A percentile compares a stretch with the other conserved stretches of the same genome.
Conservation (phyloP, 2,113 vertebrate genomes). For the Shinisaurus crocodilurus region DNA sequence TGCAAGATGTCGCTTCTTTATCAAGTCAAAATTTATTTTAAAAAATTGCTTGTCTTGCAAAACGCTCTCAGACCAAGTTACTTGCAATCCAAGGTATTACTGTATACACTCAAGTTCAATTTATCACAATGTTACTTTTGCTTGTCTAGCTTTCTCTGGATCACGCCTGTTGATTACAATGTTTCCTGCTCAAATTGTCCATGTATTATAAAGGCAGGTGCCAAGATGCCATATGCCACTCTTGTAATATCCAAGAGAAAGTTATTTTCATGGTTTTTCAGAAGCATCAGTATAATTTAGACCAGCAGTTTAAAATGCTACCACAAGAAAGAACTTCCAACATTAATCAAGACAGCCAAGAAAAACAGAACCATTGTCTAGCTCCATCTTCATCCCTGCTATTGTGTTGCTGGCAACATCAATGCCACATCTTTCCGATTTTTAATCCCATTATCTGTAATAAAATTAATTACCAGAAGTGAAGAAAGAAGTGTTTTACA, state of each 20-base stretch:
- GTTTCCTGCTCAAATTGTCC: not conserved
- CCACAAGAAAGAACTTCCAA: not conserved
- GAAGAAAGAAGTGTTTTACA: not conserved
- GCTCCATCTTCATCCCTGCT: not conserved
- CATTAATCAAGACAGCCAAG: not conserved
- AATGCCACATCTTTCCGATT: not conserved
- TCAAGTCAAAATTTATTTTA: too few relatives aligned
- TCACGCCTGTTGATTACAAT: not conserved
- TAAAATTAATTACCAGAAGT: not conserved
- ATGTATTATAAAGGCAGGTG: not conserved
- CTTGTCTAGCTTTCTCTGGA: not conserved
- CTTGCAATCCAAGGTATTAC: too few relatives aligned
- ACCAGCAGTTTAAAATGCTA: not conserved
- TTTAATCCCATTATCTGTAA: not conserved
- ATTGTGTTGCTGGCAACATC: not conserved
- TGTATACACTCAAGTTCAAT: not conserved
- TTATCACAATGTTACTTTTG: not conserved
- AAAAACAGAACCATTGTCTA: too few relatives aligned
- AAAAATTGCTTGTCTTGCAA: too few relatives aligned
- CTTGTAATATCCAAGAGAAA: not conserved
- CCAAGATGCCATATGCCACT: not conserved
- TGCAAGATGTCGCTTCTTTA: too few relatives aligned
- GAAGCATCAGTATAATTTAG: not conserved
- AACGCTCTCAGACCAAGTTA: too few relatives aligned
- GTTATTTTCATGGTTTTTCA: not conserved